Evolutionary conservation across 1,140 invertebrate genomes (phyloP).

Genomic region (Phymastichus coffea): DNA sequence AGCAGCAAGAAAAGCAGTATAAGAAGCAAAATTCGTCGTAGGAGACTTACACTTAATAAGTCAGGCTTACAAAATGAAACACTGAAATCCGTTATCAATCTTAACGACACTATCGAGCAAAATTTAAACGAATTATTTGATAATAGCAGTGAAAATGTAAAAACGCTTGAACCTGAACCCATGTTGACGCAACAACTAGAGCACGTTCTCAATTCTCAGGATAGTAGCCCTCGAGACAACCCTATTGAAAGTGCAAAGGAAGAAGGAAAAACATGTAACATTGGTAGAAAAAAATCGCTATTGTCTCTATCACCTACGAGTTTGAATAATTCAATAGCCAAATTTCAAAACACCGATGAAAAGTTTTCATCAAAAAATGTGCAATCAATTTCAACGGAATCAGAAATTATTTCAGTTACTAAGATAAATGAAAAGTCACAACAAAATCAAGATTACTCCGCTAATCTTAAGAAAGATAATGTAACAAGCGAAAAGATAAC

Average conservation of each 20-base stretch:
- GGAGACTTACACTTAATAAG: not conserved
- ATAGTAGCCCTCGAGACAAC: not conserved
- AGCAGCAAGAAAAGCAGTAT: not conserved
- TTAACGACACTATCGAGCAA: slow-evolving; percentile 38
- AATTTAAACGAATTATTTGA: slow-evolving; percentile 40
- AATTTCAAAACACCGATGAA: not conserved
- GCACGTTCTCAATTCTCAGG: slow-evolving; percentile 34
- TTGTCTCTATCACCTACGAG: not conserved
- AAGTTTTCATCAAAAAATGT: not conserved
- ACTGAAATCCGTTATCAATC: slow-evolving; percentile 15
- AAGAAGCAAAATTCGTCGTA: not conserved
- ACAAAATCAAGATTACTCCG: slow-evolving; percentile 29
- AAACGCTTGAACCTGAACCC: slow-evolving; percentile 5
- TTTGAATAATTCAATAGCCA: not conserved
- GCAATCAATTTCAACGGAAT: not conserved
- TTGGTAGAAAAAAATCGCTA: not conserved
- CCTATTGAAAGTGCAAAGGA: not conserved
- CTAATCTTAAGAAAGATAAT: slow-evolving; percentile 15
- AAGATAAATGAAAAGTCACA: slow-evolving; percentile 22
- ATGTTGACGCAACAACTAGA: slow-evolving; percentile 37
- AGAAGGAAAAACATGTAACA: not conserved
- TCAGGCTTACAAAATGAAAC: not conserved
- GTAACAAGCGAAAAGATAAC: not conserved
- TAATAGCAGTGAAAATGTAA: slow-evolving; percentile 1
- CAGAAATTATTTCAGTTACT: not conserved